Conservation (phyloP, 1,140 invertebrate genomes). For the Zaprionus africanus region DNA sequence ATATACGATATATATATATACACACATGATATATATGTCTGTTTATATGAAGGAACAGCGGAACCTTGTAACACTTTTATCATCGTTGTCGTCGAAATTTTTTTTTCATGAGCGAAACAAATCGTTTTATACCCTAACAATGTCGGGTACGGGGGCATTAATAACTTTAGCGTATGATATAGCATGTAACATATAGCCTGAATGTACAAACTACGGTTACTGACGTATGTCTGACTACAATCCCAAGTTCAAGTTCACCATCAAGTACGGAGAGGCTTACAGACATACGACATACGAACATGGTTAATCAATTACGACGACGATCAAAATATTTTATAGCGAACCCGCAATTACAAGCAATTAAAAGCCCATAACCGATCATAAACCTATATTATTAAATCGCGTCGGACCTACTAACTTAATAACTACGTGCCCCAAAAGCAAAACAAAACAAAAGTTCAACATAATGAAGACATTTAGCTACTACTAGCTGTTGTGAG, state of each 20-base stretch:
- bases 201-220: neutral
- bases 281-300: conserved; percentile 5
- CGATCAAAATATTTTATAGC: conserved; percentile 46
- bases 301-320: conserved; percentile 51
- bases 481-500: neutral
- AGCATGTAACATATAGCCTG: conserved; percentile 3
- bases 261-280: conserved; percentile 42
- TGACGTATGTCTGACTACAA: neutral
- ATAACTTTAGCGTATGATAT: conserved; percentile 1
- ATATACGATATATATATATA: conserved; percentile 2
- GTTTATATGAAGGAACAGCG: neutral
- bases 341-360: conserved; percentile 42
- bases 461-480: conserved; percentile 60
- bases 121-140: conserved; percentile 29
- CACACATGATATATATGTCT: neutral
- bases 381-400: conserved; percentile 23
- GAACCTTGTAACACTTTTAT: conserved; percentile 56
- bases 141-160: neutral
- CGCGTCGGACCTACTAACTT: conserved; percentile 3
- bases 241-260: conserved; percentile 60
- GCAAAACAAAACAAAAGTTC: conserved; percentile 15
- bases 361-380: conserved; percentile 50
- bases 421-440: conserved; percentile 17
- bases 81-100: conserved; percentile 29
- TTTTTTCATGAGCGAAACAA: conserved; percentile 20